phyloP scores from a whole-genome alignment of 2,797 vertebrate species.

The Silurus aristotelis region DNA sequence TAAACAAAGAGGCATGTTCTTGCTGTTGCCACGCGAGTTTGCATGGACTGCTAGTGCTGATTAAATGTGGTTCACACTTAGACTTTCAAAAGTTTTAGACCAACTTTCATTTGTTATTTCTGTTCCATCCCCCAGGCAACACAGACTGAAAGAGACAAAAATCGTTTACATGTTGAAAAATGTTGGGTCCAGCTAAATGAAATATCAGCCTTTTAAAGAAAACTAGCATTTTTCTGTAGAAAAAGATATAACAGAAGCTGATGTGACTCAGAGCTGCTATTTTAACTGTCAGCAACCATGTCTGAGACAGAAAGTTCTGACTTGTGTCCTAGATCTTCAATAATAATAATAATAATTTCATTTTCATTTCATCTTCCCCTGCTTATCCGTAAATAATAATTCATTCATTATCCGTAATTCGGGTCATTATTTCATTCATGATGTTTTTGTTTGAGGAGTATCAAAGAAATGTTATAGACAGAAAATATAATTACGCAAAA shows the following conservation, averaged over 20 bases:
- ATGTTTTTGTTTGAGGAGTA: no score
- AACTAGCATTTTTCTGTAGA: not conserved
- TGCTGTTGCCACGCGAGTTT: no score
- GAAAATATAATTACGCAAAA: no score
- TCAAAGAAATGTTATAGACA: no score
- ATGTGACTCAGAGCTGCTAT: not conserved
- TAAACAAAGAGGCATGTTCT: not conserved
- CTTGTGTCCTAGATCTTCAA: not conserved
- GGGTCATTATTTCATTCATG: no score
- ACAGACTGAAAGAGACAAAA: not conserved
- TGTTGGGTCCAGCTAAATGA: constrained; percentile 2
- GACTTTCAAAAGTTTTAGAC: constrained; percentile 19
- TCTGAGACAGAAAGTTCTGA: constrained; percentile 11
- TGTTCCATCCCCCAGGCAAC: not conserved
- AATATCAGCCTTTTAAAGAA: constrained; percentile 3
- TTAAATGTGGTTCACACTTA: constrained; percentile 24
- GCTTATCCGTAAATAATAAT: no score
- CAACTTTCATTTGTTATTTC: constrained; percentile 29
- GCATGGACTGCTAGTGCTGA: not conserved
- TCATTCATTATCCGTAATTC: no score
- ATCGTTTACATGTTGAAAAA: constrained; percentile 24
- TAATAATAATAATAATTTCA: not conserved
- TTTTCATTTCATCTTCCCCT: no score
- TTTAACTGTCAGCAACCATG: constrained; percentile 11
- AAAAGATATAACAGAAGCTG: not conserved